Evolutionary conservation across 2,888 invertebrate species (phyloP).

Genomic region (Eupithecia centaureata): DNA sequence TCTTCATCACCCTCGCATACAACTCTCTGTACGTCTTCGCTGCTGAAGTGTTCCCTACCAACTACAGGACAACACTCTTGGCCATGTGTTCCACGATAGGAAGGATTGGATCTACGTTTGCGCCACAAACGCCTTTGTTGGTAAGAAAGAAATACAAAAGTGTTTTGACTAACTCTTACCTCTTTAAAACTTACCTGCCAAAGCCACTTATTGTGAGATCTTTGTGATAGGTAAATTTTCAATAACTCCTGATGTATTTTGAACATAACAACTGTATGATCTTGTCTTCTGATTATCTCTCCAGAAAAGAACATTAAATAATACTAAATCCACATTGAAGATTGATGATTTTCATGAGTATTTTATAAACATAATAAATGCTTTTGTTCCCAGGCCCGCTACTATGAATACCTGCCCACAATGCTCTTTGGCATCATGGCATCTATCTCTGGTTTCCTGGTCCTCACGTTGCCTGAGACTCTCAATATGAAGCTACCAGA

Average conservation of each 20-base stretch:
- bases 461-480: slow-evolving; percentile 85
- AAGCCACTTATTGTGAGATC: no score
- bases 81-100: slow-evolving; percentile 88
- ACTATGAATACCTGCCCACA: slow-evolving; percentile 80
- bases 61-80: slow-evolving; percentile 85
- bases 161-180: no score
- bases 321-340: no score
- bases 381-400: slow-evolving; percentile 66
- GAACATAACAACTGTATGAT: no score
- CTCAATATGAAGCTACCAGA: slow-evolving; percentile 85
- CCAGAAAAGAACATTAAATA: no score
- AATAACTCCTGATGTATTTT: no score
- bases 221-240: no score
- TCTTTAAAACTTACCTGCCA: no score
- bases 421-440: slow-evolving; percentile 84
- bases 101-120: slow-evolving; percentile 86
- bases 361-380: no score
- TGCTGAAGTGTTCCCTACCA: slow-evolving; percentile 88
- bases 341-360: no score
- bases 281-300: no score
- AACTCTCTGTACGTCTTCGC: slow-evolving; percentile 87
- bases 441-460: slow-evolving; percentile 80
- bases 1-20: slow-evolving; percentile 87
- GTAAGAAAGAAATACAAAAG: no score
- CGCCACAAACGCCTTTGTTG: slow-evolving; percentile 87